These are phyloP conservation scores for Cosmopolites sordidus DNA, from an alignment of 2,888 invertebrate species.

Conservation along the genomic window DNA sequence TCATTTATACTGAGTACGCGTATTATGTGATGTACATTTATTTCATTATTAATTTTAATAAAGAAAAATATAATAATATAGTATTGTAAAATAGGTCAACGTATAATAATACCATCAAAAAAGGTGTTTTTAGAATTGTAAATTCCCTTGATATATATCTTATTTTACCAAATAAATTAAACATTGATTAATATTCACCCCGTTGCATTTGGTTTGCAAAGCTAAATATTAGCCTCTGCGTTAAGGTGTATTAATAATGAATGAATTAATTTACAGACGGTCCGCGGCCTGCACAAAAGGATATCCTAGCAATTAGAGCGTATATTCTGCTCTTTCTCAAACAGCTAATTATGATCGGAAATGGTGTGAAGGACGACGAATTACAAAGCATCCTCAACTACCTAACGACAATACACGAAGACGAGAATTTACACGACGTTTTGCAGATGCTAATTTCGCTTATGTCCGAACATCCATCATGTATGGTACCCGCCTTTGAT, in stretches of 20 bases:
- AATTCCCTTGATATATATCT: too few relatives aligned
- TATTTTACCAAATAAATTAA: background rate
- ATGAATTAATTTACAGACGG: slow-evolving; percentile 64
- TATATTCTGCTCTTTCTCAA: slow-evolving; percentile 94
- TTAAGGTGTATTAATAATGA: background rate
- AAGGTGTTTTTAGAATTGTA: too few relatives aligned
- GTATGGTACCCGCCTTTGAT: slow-evolving; percentile 99
- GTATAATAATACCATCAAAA: too few relatives aligned
- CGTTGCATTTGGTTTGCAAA: background rate
- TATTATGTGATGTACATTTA: too few relatives aligned
- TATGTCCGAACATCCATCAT: slow-evolving; percentile 98
- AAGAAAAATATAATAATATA: too few relatives aligned
- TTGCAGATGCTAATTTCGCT: slow-evolving; percentile 93
- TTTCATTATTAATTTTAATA: too few relatives aligned
- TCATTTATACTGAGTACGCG: too few relatives aligned
- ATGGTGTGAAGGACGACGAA: slow-evolving; percentile 97
- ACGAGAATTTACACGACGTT: slow-evolving; percentile 97
- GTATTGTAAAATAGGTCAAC: too few relatives aligned
- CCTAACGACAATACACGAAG: slow-evolving; percentile 96
- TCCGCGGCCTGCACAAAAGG: slow-evolving; percentile 89
- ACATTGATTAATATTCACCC: background rate
- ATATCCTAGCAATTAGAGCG: slow-evolving; percentile 89
- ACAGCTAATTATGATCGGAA: slow-evolving; percentile 93
- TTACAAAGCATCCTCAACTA: slow-evolving; percentile 97
- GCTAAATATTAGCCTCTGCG: background rate